Percentiles rank a stretch among this genome's conserved stretches.
Evolutionary conservation across 2,113 vertebrate genomes (phyloP).

Genomic region (Ploceus nigricollis): DNA sequence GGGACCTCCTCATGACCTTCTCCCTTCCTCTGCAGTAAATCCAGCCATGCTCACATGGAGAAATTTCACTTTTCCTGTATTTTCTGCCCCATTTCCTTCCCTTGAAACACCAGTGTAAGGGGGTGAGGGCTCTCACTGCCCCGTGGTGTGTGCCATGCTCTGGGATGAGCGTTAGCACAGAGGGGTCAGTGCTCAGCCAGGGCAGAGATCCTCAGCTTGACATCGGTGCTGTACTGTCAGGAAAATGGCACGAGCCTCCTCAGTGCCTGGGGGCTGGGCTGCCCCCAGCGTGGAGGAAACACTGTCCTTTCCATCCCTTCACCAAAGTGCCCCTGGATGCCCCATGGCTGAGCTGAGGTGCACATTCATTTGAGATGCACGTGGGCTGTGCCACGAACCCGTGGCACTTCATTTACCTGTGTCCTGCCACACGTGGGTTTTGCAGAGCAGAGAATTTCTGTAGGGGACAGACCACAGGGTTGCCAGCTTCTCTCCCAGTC

Average conservation of each 20-base stretch:
- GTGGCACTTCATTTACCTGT: not conserved
- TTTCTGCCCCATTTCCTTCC: not conserved
- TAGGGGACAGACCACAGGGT: not conserved
- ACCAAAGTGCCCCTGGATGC: not conserved
- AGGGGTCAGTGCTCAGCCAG: not conserved
- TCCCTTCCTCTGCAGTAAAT: not conserved
- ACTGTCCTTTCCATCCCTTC: not conserved
- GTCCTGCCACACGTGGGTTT: fast-evolving
- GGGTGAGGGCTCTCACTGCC: not conserved
- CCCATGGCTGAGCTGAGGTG: fast-evolving
- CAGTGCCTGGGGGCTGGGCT: not conserved
- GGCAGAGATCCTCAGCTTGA: not conserved
- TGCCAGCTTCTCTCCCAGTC: not conserved
- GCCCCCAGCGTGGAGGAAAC: not conserved
- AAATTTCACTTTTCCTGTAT: not conserved
- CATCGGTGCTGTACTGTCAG: fast-evolving
- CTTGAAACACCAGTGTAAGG: not conserved
- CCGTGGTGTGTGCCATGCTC: fast-evolving
- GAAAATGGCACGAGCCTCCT: not conserved
- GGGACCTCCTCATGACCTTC: not conserved
- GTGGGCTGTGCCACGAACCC: not conserved
- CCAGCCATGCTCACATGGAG: not conserved
- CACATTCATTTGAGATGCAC: not conserved
- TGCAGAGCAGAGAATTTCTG: not conserved
- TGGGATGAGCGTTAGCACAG: too few species aligned